Conservation (phyloP, 2,888 invertebrate genomes). For the Notodonta ziczac region DNA sequence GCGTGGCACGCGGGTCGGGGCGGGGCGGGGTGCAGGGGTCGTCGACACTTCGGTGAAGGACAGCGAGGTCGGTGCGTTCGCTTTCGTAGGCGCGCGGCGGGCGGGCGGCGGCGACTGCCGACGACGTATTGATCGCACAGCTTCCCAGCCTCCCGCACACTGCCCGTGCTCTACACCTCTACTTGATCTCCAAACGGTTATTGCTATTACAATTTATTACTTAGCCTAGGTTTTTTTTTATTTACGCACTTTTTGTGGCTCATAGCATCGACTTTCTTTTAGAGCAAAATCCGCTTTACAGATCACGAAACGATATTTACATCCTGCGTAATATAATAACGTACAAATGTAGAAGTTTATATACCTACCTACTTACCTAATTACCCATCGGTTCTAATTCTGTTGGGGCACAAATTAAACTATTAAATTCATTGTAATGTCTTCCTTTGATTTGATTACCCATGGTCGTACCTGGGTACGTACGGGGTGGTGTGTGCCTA, state of each 20-base stretch:
- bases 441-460: too few species aligned
- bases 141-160: slow-evolving; percentile 66
- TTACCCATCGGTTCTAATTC: too few species aligned
- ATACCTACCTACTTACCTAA: too few species aligned
- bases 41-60: slow-evolving; percentile 80
- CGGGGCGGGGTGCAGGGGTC: slow-evolving; percentile 65
- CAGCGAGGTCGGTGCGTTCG: slow-evolving; percentile 80
- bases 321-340: too few species aligned
- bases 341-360: too few species aligned
- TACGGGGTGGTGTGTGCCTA: too few species aligned
- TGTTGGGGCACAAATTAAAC: too few species aligned
- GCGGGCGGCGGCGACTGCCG: slow-evolving; percentile 45
- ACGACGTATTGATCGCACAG: slow-evolving; percentile 74
- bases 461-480: too few species aligned
- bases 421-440: too few species aligned
- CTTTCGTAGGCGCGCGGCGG: slow-evolving; percentile 70
- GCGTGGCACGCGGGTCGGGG: slow-evolving; percentile 47
- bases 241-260: slow-evolving; percentile 1
- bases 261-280: too few species aligned
- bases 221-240: not conserved
- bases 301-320: too few species aligned
- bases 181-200: slow-evolving; percentile 42
- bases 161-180: slow-evolving; percentile 31
- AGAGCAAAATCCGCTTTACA: too few species aligned
- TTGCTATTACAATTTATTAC: slow-evolving; percentile 27